phyloP scores from a whole-genome alignment of 2,113 vertebrate species.

The Oplegnathus fasciatus region DNA sequence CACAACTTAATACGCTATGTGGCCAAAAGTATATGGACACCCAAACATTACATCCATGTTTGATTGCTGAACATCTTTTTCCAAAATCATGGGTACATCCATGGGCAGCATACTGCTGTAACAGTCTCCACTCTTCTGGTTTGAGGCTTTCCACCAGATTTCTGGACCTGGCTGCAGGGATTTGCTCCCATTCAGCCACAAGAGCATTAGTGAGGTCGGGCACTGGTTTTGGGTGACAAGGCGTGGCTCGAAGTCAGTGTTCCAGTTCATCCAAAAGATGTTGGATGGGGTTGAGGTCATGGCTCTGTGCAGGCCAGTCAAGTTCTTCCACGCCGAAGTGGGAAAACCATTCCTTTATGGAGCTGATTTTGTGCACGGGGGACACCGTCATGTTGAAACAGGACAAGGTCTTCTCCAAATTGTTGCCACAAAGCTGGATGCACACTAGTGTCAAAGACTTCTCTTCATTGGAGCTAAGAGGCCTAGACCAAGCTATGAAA shows the following conservation, averaged over 20 bases:
- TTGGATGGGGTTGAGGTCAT: background rate
- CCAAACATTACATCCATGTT: background rate
- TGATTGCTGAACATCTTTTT: background rate
- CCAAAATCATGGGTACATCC: background rate
- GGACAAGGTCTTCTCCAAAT: background rate
- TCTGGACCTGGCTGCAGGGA: background rate
- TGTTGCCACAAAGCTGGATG: slow-evolving; percentile 5
- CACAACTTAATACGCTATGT: background rate
- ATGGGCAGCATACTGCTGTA: too few relatives aligned
- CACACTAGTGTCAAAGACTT: background rate
- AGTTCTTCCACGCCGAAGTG: background rate
- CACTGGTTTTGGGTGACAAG: background rate
- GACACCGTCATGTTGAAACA: background rate
- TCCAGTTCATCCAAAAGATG: background rate
- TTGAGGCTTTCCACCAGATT: background rate
- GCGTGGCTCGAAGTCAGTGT: too few relatives aligned
- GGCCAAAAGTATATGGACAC: background rate
- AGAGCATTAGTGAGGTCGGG: background rate
- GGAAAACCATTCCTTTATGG: background rate
- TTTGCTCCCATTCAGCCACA: slow-evolving; percentile 3
- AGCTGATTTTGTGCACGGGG: background rate
- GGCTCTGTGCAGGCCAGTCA: background rate
- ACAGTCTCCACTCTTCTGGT: background rate
- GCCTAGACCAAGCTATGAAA: background rate
- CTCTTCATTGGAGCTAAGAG: background rate